A percentile compares a stretch with the other conserved stretches of the same genome.
phyloP scores from a whole-genome alignment of 2,888 invertebrate genomes.

The Ptychoptera albimana region DNA sequence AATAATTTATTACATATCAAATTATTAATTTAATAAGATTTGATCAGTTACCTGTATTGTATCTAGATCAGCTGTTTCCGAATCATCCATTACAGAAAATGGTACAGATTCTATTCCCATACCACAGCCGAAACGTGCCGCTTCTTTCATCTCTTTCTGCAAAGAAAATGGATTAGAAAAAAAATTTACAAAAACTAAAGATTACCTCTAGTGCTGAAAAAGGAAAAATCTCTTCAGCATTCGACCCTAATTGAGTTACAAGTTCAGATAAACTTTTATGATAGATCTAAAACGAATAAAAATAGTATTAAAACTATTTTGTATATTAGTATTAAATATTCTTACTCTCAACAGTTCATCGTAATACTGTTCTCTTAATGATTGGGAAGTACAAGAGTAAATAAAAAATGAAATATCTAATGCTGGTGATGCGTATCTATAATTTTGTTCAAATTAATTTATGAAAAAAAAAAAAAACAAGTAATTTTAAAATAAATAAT shows the following conservation, averaged over 20 bases:
- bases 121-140: conserved; percentile 34
- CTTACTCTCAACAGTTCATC: conserved; percentile 26
- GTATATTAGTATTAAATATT: not conserved
- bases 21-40: not conserved
- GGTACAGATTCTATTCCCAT: conserved; percentile 39
- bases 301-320: not conserved
- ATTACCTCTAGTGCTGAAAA: conserved; percentile 17
- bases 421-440: conserved; percentile 36
- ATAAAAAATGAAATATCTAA: conserved; percentile 43
- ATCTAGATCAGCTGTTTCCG: conserved; percentile 37
- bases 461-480: too few relatives aligned
- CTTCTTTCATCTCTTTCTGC: conserved; percentile 29
- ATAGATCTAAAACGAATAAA: conserved; percentile 40
- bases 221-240: conserved; percentile 35
- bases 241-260: conserved; percentile 41
- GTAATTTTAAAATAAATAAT: not conserved
- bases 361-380: conserved; percentile 39
- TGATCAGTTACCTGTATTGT: conserved; percentile 19
- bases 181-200: not conserved
- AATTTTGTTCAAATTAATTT: not conserved
- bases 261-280: conserved; percentile 36
- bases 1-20: conserved; percentile 19
- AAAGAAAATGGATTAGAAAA: not conserved
- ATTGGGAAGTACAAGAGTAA: conserved; percentile 43
- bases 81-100: conserved; percentile 35